A percentile compares a stretch with the other conserved stretches of the same genome.
Evolutionary conservation across 2,888 invertebrate species (phyloP).

Genomic region (Lepidocyrtoides sp.): DNA sequence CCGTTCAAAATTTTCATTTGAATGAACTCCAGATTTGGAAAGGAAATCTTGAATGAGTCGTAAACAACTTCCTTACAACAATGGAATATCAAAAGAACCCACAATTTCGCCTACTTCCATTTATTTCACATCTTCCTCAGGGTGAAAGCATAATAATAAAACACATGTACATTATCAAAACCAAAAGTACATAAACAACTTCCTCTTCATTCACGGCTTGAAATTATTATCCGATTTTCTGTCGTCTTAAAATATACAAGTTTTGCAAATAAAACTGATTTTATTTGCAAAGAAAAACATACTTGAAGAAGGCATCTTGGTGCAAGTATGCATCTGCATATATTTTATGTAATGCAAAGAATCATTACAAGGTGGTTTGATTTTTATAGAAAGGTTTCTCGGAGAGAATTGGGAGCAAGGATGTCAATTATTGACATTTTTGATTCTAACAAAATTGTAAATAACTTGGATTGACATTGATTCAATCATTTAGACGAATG

Average conservation of each 20-base stretch:
- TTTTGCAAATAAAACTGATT: no score
- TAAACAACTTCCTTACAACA: slow-evolving; percentile 32
- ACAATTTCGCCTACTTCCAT: background rate
- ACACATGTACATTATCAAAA: background rate
- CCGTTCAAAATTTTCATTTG: slow-evolving; percentile 18
- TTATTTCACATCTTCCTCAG: background rate
- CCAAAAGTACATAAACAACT: background rate
- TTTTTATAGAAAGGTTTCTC: slow-evolving; percentile 24
- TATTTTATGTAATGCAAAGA: background rate
- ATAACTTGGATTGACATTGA: background rate
- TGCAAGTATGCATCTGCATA: background rate
- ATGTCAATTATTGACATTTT: slow-evolving; percentile 9
- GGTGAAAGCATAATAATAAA: slow-evolving; percentile 26
- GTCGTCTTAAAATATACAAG: no score
- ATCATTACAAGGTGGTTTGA: slow-evolving; percentile 6
- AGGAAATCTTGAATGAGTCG: slow-evolving; percentile 13
- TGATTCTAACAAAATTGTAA: background rate
- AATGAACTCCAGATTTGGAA: slow-evolving; percentile 9
- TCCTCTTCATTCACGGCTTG: no score
- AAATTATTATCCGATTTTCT: no score
- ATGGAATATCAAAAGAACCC: background rate
- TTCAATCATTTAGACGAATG: slow-evolving; percentile 23
- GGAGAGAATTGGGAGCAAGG: slow-evolving; percentile 35
- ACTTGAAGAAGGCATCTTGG: no score
- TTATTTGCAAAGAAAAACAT: no score